Conservation (phyloP, 2,113 vertebrate genomes). For the Alethe castanea region DNA sequence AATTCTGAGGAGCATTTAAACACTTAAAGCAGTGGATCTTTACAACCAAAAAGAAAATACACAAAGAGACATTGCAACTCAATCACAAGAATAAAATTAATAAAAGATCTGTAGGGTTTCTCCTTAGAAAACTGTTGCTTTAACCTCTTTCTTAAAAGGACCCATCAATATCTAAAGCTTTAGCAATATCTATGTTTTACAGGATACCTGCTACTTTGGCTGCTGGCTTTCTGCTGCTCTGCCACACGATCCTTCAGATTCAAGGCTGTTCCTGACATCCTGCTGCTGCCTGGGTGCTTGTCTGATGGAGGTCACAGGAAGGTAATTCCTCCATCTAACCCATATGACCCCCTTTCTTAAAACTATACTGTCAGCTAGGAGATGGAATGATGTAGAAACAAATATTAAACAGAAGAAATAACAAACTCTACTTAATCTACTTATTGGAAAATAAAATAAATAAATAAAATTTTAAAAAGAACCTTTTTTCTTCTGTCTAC, state of each 20-base stretch:
- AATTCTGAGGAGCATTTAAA: background rate
- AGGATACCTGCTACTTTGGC: background rate
- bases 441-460: background rate
- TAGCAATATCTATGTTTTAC: background rate
- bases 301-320: background rate
- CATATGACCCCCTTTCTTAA: background rate
- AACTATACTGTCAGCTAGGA: background rate
- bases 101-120: background rate
- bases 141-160: background rate
- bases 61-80: background rate
- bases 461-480: no score
- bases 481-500: fast-evolving
- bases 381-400: background rate
- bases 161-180: background rate
- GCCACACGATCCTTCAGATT: background rate
- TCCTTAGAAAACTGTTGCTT: background rate
- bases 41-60: background rate
- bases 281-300: background rate
- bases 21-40: background rate
- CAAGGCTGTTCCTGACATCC: background rate
- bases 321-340: background rate
- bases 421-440: background rate
- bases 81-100: background rate
- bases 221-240: background rate
- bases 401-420: background rate